Evolutionary conservation across 2,797 vertebrate genomes (phyloP).

Genomic region (Tapera naevia): DNA sequence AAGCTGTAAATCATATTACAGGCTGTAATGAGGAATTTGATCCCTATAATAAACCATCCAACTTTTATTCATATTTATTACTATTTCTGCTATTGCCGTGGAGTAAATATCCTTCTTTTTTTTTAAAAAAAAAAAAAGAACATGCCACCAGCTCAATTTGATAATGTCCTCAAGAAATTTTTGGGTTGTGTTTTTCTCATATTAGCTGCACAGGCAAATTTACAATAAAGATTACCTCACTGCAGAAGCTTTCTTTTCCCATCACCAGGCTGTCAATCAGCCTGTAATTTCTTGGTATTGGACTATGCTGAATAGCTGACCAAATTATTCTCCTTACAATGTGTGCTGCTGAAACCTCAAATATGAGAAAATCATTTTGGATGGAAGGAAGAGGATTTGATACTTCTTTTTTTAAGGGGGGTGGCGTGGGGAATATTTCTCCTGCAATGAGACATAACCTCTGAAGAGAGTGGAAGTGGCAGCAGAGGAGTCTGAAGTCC

Average conservation of each 20-base stretch:
- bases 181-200: slow-evolving; percentile 5
- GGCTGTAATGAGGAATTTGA: slow-evolving; percentile 6
- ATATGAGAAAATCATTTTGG: background rate
- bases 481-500: background rate
- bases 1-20: background rate
- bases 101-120: background rate
- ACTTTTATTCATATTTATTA: slow-evolving; percentile 12
- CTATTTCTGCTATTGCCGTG: background rate
- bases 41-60: background rate
- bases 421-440: background rate
- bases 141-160: background rate
- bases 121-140: background rate
- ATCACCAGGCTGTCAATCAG: slow-evolving; percentile 42
- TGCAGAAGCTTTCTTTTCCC: background rate
- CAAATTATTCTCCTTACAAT: background rate
- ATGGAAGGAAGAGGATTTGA: background rate
- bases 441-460: background rate
- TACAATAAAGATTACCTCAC: slow-evolving; percentile 43
- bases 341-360: background rate
- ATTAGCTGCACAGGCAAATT: slow-evolving; percentile 26
- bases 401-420: background rate
- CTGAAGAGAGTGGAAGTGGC: background rate
- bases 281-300: background rate
- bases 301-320: background rate
- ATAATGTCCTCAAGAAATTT: slow-evolving; percentile 26